Base-by-base conservation (phyloP, 1,140 invertebrate genomes). In the Trachymyrmex cornetzi region DNA sequence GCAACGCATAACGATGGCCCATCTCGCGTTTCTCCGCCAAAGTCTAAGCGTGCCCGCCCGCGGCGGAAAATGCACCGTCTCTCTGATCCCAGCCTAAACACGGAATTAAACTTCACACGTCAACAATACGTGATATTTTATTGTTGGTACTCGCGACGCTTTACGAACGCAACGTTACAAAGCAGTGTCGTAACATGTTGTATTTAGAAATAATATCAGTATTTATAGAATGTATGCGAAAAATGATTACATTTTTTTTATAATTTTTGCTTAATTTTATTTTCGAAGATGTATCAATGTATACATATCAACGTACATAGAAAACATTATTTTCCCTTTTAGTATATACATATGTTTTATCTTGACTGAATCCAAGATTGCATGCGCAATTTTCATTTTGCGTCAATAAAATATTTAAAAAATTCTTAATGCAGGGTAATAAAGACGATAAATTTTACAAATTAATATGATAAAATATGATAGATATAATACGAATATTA, bases 1-100 rank as follows among this genome's bases (percentile, higher is more conserved):
- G 89, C 61, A 82, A 90, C 75, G 80, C 57, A 57, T 88, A 71
- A 88, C 89, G 89, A 90, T 87, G 72, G 66, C 77, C 64, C 87
- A 75, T 88, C 87, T 75, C 71, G 38, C 71, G 57, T 88, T 66
- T 71, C 71, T 67, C 12, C 66, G 75, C n/a, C 55, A n/a, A 89
- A 74, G 79, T 80, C 19, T 48, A 88, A 85, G 30, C 61, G 24
- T 66, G 59, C 64, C 22, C 55, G 69, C n/a, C 50, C 48, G 14
- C 77, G 57, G 12, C 48, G 72, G 72, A 79, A 88, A 90, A 90
- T 77, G 19, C 34, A 16, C 69, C 30, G 22, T 27, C 22, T 50
- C 48, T 71, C 53, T 24, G 4, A 2, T 63, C 22, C 14, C 57
- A 64, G 74, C 61, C 48, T 79, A 84, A 87, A 85, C 88, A 64